These are phyloP conservation scores for Agrotis exclamationis DNA, from an alignment of 2,888 invertebrate genomes.

Conservation along the genomic window DNA sequence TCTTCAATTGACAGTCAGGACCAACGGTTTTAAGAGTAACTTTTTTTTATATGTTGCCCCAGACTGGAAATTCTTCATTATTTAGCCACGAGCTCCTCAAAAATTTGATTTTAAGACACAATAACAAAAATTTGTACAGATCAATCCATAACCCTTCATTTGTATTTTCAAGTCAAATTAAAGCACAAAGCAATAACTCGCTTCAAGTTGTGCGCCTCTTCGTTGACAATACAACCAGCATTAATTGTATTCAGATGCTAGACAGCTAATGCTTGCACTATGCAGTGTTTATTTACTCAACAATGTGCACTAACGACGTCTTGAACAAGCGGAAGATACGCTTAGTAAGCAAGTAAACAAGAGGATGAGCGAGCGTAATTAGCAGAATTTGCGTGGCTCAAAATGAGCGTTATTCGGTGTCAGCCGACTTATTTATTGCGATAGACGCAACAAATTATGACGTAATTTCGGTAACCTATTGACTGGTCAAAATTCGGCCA, in stretches of 20 bases:
- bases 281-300: conserved; percentile 46
- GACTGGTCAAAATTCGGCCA: too few species aligned
- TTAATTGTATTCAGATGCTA: conserved; percentile 50
- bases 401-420: neutral
- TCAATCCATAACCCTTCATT: too few species aligned
- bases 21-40: too few species aligned
- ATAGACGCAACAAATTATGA: neutral
- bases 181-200: conserved; percentile 16
- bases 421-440: neutral
- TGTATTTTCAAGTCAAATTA: neutral
- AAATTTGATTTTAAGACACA: too few species aligned
- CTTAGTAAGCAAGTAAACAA: conserved; percentile 29
- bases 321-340: conserved; percentile 16
- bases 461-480: neutral
- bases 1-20: too few species aligned
- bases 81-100: too few species aligned
- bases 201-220: conserved; percentile 10
- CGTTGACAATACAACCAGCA: conserved; percentile 43
- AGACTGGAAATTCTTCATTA: too few species aligned
- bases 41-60: too few species aligned
- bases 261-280: conserved; percentile 41
- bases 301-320: conserved; percentile 26
- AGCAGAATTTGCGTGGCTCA: neutral
- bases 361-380: neutral
- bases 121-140: too few species aligned